A percentile compares a stretch with the other conserved stretches of the same genome.
Conservation (phyloP, 2,888 invertebrate genomes). For the Rhamnusium bicolor region DNA sequence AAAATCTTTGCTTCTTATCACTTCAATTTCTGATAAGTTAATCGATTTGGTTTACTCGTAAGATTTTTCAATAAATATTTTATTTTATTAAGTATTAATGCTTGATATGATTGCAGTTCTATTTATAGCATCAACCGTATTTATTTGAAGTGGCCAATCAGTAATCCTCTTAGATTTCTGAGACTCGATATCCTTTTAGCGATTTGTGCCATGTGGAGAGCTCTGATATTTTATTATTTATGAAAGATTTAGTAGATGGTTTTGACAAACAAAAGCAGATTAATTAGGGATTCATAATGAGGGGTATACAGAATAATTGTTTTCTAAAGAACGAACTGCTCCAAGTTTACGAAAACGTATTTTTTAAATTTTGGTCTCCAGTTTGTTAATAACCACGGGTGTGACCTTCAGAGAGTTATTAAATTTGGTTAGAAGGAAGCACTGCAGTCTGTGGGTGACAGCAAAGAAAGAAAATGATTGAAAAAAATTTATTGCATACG, state of each 20-base stretch:
- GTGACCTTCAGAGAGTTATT: no score
- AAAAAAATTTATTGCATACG: no score
- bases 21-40: neutral
- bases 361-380: no score
- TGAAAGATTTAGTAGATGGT: conserved; percentile 13
- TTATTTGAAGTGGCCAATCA: conserved; percentile 30
- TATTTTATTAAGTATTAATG: conserved; percentile 12
- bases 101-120: conserved; percentile 34
- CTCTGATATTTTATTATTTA: conserved; percentile 36
- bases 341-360: no score
- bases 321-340: no score
- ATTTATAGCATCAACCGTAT: conserved; percentile 34
- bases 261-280: conserved; percentile 16
- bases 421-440: no score
- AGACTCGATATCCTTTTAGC: conserved; percentile 37
- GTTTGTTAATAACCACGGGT: no score
- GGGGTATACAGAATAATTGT: neutral
- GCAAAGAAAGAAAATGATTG: no score
- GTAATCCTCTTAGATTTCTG: conserved; percentile 40
- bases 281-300: neutral
- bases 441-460: no score
- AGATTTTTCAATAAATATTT: conserved; percentile 14
- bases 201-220: conserved; percentile 37
- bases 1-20: neutral
- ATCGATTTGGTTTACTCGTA: conserved; percentile 8